Percentiles rank a stretch among this genome's conserved stretches.
These are phyloP conservation scores for Pseudomyrmex pallidus DNA, from an alignment of 1,140 invertebrate genomes.

Conservation along the genomic window DNA sequence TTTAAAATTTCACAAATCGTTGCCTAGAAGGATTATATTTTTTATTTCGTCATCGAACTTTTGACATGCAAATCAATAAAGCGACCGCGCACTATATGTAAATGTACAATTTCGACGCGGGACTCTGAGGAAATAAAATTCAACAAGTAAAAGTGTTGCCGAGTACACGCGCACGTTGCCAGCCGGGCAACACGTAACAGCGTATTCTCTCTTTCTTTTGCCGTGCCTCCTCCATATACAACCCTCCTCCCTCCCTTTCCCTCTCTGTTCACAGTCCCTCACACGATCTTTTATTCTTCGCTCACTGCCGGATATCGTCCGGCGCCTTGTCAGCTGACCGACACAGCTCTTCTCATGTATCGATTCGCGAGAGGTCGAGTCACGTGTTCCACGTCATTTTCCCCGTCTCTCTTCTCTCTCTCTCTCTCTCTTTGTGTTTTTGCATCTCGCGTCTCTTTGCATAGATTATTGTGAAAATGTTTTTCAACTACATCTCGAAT, in stretches of 20 bases:
- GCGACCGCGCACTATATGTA: too few species aligned
- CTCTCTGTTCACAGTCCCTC: neutral
- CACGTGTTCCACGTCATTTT: conserved; percentile 54
- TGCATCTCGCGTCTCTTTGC: conserved; percentile 3
- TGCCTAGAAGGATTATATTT: too few species aligned
- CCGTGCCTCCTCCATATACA: neutral
- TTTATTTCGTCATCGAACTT: too few species aligned
- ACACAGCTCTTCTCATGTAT: conserved; percentile 54
- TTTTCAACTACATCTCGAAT: neutral
- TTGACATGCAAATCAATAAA: too few species aligned
- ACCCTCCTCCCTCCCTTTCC: neutral
- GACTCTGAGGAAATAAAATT: conserved; percentile 23
- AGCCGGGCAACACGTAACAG: conserved; percentile 29
- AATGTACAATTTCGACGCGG: too few species aligned
- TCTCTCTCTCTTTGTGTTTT: neutral
- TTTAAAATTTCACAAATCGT: too few species aligned
- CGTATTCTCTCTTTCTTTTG: conserved; percentile 34
- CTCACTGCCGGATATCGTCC: conserved; percentile 50
- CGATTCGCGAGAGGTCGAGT: conserved; percentile 63
- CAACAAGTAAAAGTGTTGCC: neutral
- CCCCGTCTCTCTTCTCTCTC: neutral
- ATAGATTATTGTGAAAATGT: neutral
- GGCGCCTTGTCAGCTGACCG: conserved; percentile 63
- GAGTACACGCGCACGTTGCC: neutral
- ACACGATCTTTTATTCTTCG: conserved; percentile 44